Percentiles rank a stretch among this genome's conserved stretches.
phyloP scores from a whole-genome alignment of 2,797 vertebrate genomes.

The Pipistrellus nathusii region DNA sequence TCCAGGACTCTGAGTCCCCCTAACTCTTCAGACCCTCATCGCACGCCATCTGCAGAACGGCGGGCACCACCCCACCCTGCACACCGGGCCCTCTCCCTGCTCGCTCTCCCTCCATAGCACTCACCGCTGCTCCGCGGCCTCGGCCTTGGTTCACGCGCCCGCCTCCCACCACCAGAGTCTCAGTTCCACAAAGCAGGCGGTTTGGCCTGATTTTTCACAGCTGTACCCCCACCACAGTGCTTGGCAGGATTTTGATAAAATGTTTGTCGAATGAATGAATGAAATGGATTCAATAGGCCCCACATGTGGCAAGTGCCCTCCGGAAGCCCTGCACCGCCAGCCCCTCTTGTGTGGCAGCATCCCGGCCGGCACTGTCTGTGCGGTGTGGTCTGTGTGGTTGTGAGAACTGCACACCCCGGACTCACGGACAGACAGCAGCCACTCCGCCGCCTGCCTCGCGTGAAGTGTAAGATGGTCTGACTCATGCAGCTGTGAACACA shows the following conservation, averaged over 20 bases:
- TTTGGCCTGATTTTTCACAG: neutral
- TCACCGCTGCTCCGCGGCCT: neutral
- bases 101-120: neutral
- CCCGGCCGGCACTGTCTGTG: neutral
- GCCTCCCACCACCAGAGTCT: neutral
- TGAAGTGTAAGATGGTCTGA: constrained; percentile 62
- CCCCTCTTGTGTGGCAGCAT: neutral
- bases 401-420: neutral
- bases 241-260: neutral
- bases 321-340: neutral
- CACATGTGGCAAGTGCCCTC: rapidly evolving
- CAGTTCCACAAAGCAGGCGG: neutral
- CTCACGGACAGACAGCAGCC: constrained; percentile 43
- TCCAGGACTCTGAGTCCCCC: neutral
- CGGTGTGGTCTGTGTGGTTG: neutral
- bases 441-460: neutral
- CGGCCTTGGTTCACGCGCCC: rapidly evolving
- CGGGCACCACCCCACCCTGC: neutral
- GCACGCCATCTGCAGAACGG: neutral
- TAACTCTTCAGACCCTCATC: neutral
- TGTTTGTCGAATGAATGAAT: neutral
- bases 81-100: too few species aligned
- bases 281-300: neutral
- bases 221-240: neutral
- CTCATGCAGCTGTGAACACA: constrained; percentile 58